A percentile compares a stretch with the other conserved stretches of the same genome.
phyloP scores from a whole-genome alignment of 2,113 vertebrate species.

The Rynchops niger region DNA sequence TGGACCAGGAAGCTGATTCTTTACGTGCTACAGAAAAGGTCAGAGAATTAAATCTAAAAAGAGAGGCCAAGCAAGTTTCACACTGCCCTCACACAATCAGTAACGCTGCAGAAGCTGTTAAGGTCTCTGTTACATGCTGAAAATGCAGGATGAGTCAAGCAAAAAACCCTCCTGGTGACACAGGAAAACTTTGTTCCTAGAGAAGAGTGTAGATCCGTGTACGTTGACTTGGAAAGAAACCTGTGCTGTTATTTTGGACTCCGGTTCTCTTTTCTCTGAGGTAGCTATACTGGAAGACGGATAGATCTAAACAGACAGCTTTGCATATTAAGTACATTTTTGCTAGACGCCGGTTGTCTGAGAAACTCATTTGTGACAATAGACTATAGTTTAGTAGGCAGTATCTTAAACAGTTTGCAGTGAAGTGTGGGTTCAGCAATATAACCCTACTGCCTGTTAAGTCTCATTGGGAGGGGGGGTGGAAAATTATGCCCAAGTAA shows the following conservation, averaged over 20 bases:
- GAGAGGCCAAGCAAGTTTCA: background rate
- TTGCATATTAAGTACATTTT: conserved; percentile 55
- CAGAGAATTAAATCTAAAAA: background rate
- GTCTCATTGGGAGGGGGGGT: background rate
- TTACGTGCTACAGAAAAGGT: background rate
- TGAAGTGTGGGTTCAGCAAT: conserved; percentile 27
- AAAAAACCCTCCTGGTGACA: background rate
- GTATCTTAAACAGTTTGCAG: conserved; percentile 18
- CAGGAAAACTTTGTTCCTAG: background rate
- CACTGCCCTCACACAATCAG: background rate
- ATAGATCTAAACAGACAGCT: conserved; percentile 53
- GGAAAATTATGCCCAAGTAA: conserved; percentile 50
- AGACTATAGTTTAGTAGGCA: conserved; percentile 1
- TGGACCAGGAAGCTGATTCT: conserved; percentile 43
- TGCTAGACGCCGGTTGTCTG: background rate
- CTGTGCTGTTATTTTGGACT: background rate
- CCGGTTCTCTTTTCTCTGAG: background rate
- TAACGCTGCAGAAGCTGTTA: background rate
- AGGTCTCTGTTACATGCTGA: background rate
- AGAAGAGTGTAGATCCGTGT: background rate
- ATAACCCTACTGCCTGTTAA: background rate
- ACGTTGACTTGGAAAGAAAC: background rate
- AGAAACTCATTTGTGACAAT: conserved; percentile 54
- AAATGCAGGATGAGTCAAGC: background rate
- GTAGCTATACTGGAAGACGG: conserved; percentile 24